Evolutionary conservation across 2,113 vertebrate genomes (phyloP).

Genomic region (Albula glossodonta): DNA sequence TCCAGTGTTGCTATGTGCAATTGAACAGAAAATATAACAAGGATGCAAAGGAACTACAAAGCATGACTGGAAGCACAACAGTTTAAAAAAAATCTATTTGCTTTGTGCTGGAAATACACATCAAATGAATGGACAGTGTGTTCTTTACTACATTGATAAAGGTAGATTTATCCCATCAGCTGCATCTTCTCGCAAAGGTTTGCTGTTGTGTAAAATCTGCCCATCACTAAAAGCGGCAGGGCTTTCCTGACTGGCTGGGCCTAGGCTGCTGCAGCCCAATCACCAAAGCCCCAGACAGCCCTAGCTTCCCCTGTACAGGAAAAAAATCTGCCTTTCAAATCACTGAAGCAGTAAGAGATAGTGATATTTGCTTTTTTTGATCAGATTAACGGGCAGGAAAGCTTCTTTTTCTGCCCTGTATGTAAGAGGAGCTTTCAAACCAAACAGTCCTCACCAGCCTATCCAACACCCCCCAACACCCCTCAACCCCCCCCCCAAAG

Average conservation of each 20-base stretch:
- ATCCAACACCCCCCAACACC: not conserved
- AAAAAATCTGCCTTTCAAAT: slow-evolving; percentile 54
- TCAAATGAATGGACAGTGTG: too few relatives aligned
- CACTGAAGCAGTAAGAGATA: slow-evolving; percentile 27
- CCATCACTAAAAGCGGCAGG: slow-evolving; percentile 60
- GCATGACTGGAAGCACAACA: not conserved
- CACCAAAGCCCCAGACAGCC: slow-evolving; percentile 26
- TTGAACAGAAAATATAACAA: not conserved
- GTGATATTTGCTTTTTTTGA: slow-evolving; percentile 13
- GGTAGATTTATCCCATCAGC: not conserved
- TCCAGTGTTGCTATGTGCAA: not conserved
- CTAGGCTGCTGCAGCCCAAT: slow-evolving; percentile 57
- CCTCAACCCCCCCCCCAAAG: not conserved
- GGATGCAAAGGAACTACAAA: not conserved
- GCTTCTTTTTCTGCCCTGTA: slow-evolving; percentile 25
- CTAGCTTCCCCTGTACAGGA: slow-evolving; percentile 31
- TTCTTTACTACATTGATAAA: not conserved
- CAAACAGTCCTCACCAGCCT: not conserved
- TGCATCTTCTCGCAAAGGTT: slow-evolving; percentile 20
- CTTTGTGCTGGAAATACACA: not conserved
- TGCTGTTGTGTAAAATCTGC: slow-evolving; percentile 56
- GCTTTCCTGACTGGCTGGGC: slow-evolving; percentile 61
- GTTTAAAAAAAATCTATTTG: not conserved
- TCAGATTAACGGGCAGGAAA: slow-evolving; percentile 38
- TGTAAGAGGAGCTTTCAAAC: slow-evolving; percentile 10